Base-by-base conservation (phyloP, 1,140 invertebrate genomes). In the Apis laboriosa region DNA sequence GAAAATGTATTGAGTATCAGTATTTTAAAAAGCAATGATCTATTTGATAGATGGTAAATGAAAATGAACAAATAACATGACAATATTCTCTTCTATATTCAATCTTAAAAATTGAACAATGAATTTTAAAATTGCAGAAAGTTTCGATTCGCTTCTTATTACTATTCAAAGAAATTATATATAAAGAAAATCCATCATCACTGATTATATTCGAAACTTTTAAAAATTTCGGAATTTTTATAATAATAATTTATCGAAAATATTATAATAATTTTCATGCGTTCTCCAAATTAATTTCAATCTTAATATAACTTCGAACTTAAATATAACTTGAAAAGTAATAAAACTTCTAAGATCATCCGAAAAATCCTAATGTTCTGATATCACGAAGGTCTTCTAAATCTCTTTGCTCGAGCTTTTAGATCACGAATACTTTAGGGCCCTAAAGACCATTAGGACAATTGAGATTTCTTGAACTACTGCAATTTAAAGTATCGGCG, bases 131-230 rank as follows among this genome's bases (percentile, higher is more conserved):
- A 55, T 56, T 34, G 19, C 24, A 9, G 19, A 13, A 73, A 73
- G 15, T 53, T 76, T 76, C 74, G 60, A 76, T 28, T 76, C 60
- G 60, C 43, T 53, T 51, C 28, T 63, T 8, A 63, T 53, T 34
- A 8, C 43, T 24, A 24, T 24, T 63, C 24, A 12, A 24, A 63
- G 1, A 15, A 24, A 63, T 63, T 63, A 7, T 43, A 7, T 43
- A 7, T 7, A 43, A 43, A 24, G 5, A 43, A 43, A 43, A 3
- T 7, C 34, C 34, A 34, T 43, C 34, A 43, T 43, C 34, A 34
- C 4, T 34, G 0, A 34, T 34, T 34, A 34, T 9, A 9, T 13
- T 66, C 11, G 8, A 49, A 67, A 21, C 24, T 9, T 8, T n/a
- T 61, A 61, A n/a, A 61, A 61, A 61, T 63, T n/a, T 63, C 9